Conservation (phyloP, 2,888 invertebrate species). For the Quadroppia sp. region DNA sequence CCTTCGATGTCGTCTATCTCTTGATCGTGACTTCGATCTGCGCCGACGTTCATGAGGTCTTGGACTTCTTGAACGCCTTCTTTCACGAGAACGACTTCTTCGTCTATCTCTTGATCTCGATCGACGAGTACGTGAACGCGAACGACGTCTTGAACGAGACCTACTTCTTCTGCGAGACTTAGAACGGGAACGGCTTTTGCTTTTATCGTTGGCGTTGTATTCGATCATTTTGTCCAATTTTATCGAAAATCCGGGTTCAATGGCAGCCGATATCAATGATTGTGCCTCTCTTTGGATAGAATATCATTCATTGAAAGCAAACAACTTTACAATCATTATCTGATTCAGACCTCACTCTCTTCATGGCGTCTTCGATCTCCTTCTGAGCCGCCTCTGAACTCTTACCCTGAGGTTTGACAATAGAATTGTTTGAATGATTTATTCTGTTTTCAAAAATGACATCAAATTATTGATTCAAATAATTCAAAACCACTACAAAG, state of each 20-base stretch:
- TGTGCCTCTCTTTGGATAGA: constrained; percentile 84
- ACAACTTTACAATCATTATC: too few relatives aligned
- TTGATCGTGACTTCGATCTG: constrained; percentile 40
- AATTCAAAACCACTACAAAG: neutral
- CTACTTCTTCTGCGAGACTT: constrained; percentile 17
- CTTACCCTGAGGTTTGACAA: constrained; percentile 76
- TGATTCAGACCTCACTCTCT: constrained; percentile 61
- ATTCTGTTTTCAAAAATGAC: constrained; percentile 57
- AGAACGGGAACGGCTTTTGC: constrained; percentile 2
- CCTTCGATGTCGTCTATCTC: constrained; percentile 39
- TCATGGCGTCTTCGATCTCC: constrained; percentile 96
- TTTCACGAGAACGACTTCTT: constrained; percentile 58
- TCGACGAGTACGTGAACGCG: constrained; percentile 49
- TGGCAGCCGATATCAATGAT: constrained; percentile 86
- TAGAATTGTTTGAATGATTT: constrained; percentile 85
- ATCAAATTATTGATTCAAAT: constrained; percentile 27
- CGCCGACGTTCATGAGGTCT: constrained; percentile 29
- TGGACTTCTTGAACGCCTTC: constrained; percentile 28
- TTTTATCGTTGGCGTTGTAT: constrained; percentile 20
- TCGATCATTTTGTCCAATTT: constrained; percentile 26
- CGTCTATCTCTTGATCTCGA: constrained; percentile 41
- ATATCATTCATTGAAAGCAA: too few relatives aligned
- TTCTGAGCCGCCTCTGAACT: constrained; percentile 91
- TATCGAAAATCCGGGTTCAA: constrained; percentile 62
- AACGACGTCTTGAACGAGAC: constrained; percentile 55